Evolutionary conservation across 2,113 vertebrate species (phyloP).

Genomic region (Seriola rivoliana): DNA sequence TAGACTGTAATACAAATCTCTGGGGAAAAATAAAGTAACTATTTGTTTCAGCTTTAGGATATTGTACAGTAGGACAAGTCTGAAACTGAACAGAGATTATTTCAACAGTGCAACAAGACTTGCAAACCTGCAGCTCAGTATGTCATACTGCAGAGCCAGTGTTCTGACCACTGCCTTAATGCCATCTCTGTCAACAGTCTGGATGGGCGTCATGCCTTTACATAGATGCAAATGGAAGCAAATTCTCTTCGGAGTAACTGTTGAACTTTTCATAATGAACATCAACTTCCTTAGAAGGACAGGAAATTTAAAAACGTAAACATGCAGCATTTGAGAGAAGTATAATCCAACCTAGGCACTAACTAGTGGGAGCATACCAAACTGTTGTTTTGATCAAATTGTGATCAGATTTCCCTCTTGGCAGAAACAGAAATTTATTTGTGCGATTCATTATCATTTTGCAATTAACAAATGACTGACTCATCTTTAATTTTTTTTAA

Average conservation of each 20-base stretch:
- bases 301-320: background rate
- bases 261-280: background rate
- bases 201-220: background rate
- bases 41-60: background rate
- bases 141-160: background rate
- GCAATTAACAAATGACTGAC: slow-evolving; percentile 5
- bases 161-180: background rate
- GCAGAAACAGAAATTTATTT: background rate
- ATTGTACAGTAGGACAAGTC: background rate
- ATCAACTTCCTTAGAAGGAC: background rate
- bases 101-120: background rate
- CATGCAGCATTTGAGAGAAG: background rate
- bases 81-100: background rate
- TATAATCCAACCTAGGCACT: background rate
- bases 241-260: too few species aligned
- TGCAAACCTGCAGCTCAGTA: background rate
- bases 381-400: background rate
- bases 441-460: background rate
- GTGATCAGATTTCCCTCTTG: background rate
- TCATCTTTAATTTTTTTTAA: slow-evolving; percentile 7
- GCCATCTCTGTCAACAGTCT: background rate
- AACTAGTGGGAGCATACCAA: background rate
- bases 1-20: background rate
- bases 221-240: background rate
- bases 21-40: too few species aligned